phyloP scores from a whole-genome alignment of 2,113 vertebrate species.

The Chauna torquata region DNA sequence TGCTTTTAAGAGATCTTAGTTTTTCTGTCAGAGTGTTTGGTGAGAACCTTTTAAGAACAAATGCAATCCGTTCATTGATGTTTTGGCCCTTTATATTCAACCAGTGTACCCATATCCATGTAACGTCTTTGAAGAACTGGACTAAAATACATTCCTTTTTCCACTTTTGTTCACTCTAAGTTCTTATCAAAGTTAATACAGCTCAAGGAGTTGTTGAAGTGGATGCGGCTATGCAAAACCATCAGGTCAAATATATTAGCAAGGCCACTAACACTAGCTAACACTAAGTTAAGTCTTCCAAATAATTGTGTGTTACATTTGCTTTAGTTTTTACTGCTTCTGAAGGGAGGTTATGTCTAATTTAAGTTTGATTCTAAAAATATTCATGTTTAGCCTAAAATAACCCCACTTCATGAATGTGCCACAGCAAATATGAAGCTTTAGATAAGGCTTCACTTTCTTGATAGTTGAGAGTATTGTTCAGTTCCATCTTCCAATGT shows the following conservation, averaged over 20 bases:
- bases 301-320: neutral
- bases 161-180: neutral
- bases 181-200: neutral
- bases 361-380: conserved; percentile 49
- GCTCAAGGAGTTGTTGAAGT: conserved; percentile 15
- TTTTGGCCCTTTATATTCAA: neutral
- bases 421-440: neutral
- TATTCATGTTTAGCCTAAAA: conserved; percentile 27
- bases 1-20: neutral
- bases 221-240: neutral
- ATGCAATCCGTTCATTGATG: neutral
- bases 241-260: neutral
- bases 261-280: neutral
- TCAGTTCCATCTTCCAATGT: neutral
- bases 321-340: neutral
- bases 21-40: neutral
- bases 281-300: neutral
- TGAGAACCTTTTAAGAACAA: neutral
- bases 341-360: conserved; percentile 8
- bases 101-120: neutral
- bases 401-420: conserved; percentile 6
- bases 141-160: neutral
- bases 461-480: neutral
- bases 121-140: neutral
- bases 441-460: neutral